Evolutionary conservation across 53 echinoderm and acorn worm species (phyloP), one percentile per base, ranked within the genome.

Genomic region (Pentamera pediparva): DNA sequence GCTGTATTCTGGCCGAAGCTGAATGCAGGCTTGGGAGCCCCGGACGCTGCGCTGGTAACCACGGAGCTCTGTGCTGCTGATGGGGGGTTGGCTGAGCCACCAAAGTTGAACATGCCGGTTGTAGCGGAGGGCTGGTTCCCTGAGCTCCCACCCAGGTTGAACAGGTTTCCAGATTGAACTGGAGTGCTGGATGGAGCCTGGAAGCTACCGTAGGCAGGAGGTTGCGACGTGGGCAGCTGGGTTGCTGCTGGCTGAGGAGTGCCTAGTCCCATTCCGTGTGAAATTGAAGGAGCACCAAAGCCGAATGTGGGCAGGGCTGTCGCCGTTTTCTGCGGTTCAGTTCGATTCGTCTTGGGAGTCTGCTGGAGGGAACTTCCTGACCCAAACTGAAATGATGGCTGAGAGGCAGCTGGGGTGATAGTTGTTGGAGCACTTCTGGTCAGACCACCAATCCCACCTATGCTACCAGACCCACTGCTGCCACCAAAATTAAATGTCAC

Each of bases 401-500:
- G 43, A 32, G 32, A 61, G 24, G 20, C 24, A 27, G 67, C 27
- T 9, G 35, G 63, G 15, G 12, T 43, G 5, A 26, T 12, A 10
- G 26, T 37, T 7, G 5, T 38, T 12, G 22, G n/a, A 43, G 40
- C 41, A 18, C 67, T 39, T 17, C 30, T 43, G 3, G 5, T 39
- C 27, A 54, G 11, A 28, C 54, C 54, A 54, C 25, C 9, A n/a
- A n/a, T n/a, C n/a, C n/a, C n/a, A n/a, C n/a, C n/a, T n/a, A n/a
- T n/a, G n/a, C n/a, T n/a, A n/a, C 58, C 58, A 10, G 55, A 55
- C 55, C 22, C 4, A 38, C 41, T 65, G 25, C 39, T 38, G 39
- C 65, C 25, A 22, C 65, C 65, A 67, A 67, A 67, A 22, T 26
- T 67, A 45, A 67, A 67, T 20, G 45, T 67, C 26, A 32, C 58